These are phyloP conservation scores for Styela plicata DNA, from an alignment of 23 tunicate species.

Conservation along the genomic window DNA sequence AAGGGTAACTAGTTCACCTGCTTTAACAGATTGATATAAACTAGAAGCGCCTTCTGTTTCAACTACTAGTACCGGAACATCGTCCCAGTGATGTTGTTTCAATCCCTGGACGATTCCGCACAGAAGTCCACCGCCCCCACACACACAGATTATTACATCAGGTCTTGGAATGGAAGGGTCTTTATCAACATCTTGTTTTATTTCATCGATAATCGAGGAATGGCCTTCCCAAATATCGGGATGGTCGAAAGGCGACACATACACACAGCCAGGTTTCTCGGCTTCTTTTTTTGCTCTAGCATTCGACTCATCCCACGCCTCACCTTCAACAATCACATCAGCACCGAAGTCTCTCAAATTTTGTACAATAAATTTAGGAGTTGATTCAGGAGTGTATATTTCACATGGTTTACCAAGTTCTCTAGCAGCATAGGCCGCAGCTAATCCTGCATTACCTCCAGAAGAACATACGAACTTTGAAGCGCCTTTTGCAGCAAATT, in stretches of 20 bases:
- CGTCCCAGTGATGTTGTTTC: conserved; percentile 52
- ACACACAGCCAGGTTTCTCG: conserved; percentile 38
- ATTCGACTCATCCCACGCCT: conserved; percentile 91
- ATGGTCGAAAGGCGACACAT: conserved; percentile 85
- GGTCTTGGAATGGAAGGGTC: conserved; percentile 34
- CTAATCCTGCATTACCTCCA: conserved; percentile 96
- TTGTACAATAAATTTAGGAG: conserved; percentile 52
- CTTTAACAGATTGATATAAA: conserved; percentile 65
- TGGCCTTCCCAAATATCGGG: conserved; percentile 85
- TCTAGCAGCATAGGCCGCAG: conserved; percentile 90
- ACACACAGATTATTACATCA: conserved; percentile 75
- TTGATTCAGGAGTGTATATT: conserved; percentile 67
- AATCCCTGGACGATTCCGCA: conserved; percentile 83
- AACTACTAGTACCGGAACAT: conserved; percentile 77
- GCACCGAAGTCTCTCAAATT: conserved; percentile 65
- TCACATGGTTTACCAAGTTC: conserved; percentile 53
- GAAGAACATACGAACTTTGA: conserved; percentile 73
- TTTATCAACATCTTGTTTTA: conserved; percentile 28
- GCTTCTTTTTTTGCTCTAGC: conserved; percentile 46
- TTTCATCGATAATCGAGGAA: conserved; percentile 66
- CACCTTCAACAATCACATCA: conserved; percentile 48
- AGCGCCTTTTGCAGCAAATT: conserved; percentile 40
- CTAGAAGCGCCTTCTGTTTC: conserved; percentile 92
- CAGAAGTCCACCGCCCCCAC: conserved; percentile 93
- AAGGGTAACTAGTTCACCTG: conserved; percentile 56